These are phyloP conservation scores for Frankliniella intonsa DNA, from an alignment of 2,888 invertebrate genomes.

Conservation along the genomic window DNA sequence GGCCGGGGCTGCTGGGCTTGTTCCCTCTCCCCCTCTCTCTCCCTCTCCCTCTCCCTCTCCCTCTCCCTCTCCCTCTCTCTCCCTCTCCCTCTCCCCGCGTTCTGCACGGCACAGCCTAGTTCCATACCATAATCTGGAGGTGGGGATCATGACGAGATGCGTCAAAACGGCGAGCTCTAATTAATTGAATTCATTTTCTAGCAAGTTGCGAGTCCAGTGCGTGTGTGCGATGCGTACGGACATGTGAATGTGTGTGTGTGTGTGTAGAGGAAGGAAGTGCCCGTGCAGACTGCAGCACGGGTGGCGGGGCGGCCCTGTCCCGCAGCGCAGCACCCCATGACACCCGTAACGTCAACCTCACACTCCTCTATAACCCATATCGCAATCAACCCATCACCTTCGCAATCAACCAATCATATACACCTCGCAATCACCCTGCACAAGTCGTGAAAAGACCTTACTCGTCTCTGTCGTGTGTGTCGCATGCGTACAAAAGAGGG, in stretches of 20 bases:
- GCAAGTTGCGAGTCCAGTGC: not conserved
- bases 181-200: conserved; percentile 5
- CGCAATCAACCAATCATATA: too few species aligned
- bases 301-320: too few species aligned
- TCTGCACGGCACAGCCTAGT: not conserved
- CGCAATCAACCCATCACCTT: too few species aligned
- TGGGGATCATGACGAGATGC: not conserved
- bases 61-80: conserved; percentile 14
- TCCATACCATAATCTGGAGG: not conserved
- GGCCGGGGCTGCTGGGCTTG: not conserved
- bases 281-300: too few species aligned
- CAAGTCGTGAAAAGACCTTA: too few species aligned
- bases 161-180: not conserved
- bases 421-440: too few species aligned
- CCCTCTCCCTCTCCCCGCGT: not conserved
- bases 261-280: not conserved
- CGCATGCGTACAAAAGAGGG: too few species aligned
- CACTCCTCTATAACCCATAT: too few species aligned
- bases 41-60: not conserved
- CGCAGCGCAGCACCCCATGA: too few species aligned
- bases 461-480: too few species aligned
- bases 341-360: not conserved
- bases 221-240: not conserved
- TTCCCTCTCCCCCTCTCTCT: conserved; percentile 12
- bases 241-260: not conserved